Evolutionary conservation across 2,888 invertebrate genomes (phyloP).

Genomic region (Torymus auratus): DNA sequence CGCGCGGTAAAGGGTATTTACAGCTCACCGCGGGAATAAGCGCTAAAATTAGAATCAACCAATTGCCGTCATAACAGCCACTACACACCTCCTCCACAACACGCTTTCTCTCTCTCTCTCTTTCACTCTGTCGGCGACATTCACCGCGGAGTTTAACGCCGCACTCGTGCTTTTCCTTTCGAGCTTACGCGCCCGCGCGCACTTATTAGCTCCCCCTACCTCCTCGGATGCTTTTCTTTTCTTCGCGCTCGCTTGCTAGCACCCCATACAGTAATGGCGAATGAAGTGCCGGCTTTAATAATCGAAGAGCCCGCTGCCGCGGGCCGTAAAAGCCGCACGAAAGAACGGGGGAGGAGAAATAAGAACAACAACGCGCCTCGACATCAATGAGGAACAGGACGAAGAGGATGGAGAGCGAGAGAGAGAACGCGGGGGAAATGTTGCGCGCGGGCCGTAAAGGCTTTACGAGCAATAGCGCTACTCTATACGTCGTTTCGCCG

Average conservation of each 20-base stretch:
- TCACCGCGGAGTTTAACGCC: conserved; percentile 9
- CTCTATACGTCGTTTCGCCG: conserved; percentile 37
- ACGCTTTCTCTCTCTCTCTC: background rate
- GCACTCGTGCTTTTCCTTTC: conserved; percentile 7
- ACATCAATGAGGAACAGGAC: conserved; percentile 22
- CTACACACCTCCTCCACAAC: background rate
- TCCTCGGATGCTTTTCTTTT: conserved; percentile 1
- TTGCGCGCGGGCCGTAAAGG: conserved; percentile 44
- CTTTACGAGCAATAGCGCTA: conserved; percentile 54
- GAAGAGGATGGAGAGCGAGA: conserved; percentile 8
- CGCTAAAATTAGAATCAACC: conserved; percentile 26
- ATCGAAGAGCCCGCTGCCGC: conserved; percentile 41
- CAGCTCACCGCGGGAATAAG: background rate
- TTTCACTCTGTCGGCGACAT: background rate
- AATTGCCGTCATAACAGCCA: conserved; percentile 14
- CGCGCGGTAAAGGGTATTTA: no score
- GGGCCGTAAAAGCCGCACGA: conserved; percentile 23
- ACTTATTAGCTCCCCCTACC: conserved; percentile 7
- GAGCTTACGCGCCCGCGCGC: background rate
- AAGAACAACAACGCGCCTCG: conserved; percentile 30
- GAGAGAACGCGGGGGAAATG: conserved; percentile 32
- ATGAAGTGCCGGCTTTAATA: conserved; percentile 52
- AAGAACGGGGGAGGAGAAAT: background rate
- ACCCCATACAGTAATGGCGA: conserved; percentile 25
- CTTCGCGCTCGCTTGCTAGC: background rate